Percentiles rank a stretch among this genome's conserved stretches.
These are phyloP conservation scores for Eurypyga helias DNA, from an alignment of 2,113 vertebrate species.

Conservation along the genomic window DNA sequence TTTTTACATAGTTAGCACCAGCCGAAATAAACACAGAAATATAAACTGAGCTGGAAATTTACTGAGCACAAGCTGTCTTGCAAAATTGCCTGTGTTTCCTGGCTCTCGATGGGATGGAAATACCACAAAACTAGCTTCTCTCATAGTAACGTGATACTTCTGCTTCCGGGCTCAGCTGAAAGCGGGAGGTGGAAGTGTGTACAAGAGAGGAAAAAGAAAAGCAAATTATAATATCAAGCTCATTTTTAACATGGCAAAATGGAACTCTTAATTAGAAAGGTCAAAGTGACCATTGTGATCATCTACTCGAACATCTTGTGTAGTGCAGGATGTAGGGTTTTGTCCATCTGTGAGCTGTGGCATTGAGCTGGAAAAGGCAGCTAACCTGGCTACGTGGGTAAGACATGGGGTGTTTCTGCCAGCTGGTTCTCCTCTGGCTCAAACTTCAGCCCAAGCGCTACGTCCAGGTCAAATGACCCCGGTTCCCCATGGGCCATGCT, in stretches of 20 bases:
- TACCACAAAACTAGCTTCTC: slow-evolving; percentile 37
- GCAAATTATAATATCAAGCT: background rate
- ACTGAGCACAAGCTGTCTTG: slow-evolving; percentile 60
- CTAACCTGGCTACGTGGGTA: background rate
- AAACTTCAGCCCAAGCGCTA: background rate
- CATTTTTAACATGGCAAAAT: background rate
- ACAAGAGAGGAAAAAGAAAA: background rate
- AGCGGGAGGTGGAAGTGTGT: background rate
- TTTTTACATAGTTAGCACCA: slow-evolving; percentile 6
- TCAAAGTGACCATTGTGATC: background rate
- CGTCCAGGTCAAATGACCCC: background rate
- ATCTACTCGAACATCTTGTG: background rate
- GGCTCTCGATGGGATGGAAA: slow-evolving; percentile 56
- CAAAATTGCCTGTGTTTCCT: slow-evolving; percentile 64
- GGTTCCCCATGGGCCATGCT: background rate
- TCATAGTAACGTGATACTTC: slow-evolving; percentile 46
- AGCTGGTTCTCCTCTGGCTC: background rate
- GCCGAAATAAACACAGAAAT: slow-evolving; percentile 54
- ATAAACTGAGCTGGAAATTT: slow-evolving; percentile 60
- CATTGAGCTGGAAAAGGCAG: background rate
- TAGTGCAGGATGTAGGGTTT: background rate
- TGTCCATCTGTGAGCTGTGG: background rate
- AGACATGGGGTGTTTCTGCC: background rate
- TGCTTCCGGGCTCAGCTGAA: slow-evolving; percentile 35
- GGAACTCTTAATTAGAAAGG: background rate